Base-by-base conservation (phyloP, 2,888 invertebrate species). In the Halocaridina rubra region DNA sequence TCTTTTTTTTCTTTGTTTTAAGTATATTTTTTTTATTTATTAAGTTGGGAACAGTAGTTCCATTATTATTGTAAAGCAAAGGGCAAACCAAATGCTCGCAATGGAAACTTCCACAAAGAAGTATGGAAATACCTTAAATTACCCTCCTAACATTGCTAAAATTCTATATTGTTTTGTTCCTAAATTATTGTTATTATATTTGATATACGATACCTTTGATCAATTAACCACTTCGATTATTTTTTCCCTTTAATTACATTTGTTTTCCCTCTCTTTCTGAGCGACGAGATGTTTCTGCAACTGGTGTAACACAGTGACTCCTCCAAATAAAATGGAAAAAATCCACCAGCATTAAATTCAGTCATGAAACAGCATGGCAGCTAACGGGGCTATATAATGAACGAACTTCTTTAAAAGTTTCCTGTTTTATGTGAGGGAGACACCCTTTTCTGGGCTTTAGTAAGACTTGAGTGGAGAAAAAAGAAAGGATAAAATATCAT, bases 61-160 rank as follows among this genome's bases (percentile, higher is more conserved):
- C 75, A 22, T 76, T 30, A 46, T 80, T 78, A 82, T 77, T 82
- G 77, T 67, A 78, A 82, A 82, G 82, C 82, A 77, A 59, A 82
- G 71, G 77, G 78, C 82, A 82, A 82, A 82, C 78, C 82, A 82
- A 82, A 82, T 82, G 82, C 82, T 78, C 78, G 82, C 82, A 78
- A 78, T 61, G 71, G 69, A n/a, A n/a, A 69, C 78, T 82, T 82
- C 78, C 53, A 82, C 82, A 82, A 72, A 82, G 77, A 82, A 82
- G 77, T 82, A 82, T 82, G 82, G 82, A 82, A 82, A 82, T 82
- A 82, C 77, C 82, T 82, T 82, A 82, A 82, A 82, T 71, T 82
- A 82, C 82, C 78, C 69, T 82, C 82, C 82, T 82, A 82, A 82
- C 82, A 82, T 71, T 82, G 61, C 82, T 82, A 82, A 78, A 72